Conservation (phyloP, 1,140 invertebrate species). For the Mylabris phalerata region DNA sequence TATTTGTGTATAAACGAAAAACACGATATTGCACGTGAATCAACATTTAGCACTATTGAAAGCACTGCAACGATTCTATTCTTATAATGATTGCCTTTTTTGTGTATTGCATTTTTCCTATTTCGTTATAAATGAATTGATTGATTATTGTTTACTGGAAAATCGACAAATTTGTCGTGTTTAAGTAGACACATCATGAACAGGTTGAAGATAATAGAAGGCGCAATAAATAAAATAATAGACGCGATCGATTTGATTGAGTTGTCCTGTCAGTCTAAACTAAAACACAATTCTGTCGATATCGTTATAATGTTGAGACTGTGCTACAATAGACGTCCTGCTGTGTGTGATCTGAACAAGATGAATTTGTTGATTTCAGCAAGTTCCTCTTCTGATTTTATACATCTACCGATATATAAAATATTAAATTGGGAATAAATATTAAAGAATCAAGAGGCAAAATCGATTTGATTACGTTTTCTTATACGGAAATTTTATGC, state of each 20-base stretch:
- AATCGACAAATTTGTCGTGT: slow-evolving; percentile 14
- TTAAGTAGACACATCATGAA: background rate
- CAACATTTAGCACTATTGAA: background rate
- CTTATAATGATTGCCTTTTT: too few species aligned
- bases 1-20: background rate
- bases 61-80: too few species aligned
- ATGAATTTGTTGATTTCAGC: too few species aligned
- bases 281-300: slow-evolving; percentile 3
- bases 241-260: slow-evolving; percentile 10
- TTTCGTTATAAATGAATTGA: background rate
- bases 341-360: background rate
- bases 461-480: too few species aligned
- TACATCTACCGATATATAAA: too few species aligned
- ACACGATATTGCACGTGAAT: slow-evolving; percentile 12
- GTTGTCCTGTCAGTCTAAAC: slow-evolving; percentile 10
- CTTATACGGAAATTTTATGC: too few species aligned
- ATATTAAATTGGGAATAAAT: too few species aligned
- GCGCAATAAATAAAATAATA: background rate
- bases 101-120: too few species aligned
- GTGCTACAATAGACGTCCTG: slow-evolving; percentile 6
- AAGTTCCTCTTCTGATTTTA: too few species aligned
- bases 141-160: slow-evolving; percentile 7
- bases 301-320: background rate
- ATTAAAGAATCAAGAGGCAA: too few species aligned
- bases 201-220: too few species aligned